Conservation (phyloP, 2,888 invertebrate species). For the Neelides folsomi region DNA sequence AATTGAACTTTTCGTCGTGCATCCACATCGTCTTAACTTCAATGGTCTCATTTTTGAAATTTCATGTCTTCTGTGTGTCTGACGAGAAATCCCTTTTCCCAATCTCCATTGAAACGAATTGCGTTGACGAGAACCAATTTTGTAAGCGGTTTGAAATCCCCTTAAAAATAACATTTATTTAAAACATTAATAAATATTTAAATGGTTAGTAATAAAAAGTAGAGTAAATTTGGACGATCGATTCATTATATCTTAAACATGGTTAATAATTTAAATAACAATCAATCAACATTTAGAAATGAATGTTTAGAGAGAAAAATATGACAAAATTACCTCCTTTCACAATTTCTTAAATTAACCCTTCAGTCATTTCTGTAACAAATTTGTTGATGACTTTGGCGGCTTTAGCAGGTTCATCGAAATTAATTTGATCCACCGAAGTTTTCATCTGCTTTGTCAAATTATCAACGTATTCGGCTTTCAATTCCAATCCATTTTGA, state of each 20-base stretch:
- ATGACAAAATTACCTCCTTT: conserved; percentile 30
- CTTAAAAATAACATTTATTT: conserved; percentile 6
- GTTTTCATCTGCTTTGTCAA: conserved; percentile 31
- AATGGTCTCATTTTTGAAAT: conserved; percentile 33
- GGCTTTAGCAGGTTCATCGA: conserved; percentile 31
- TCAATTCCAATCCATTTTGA: conserved; percentile 26
- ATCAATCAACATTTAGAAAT: background rate
- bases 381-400: conserved; percentile 40
- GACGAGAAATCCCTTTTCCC: conserved; percentile 29
- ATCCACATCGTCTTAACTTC: conserved; percentile 40
- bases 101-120: conserved; percentile 36
- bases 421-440: conserved; percentile 33
- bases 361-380: conserved; percentile 40
- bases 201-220: too few relatives aligned
- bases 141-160: conserved; percentile 33
- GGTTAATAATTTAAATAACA: background rate
- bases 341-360: conserved; percentile 41
- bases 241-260: too few relatives aligned
- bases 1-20: conserved; percentile 36
- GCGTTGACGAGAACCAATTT: conserved; percentile 36
- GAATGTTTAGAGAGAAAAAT: background rate
- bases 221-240: too few relatives aligned
- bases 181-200: too few relatives aligned
- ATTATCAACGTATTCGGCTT: conserved; percentile 14
- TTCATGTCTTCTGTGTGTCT: conserved; percentile 33